Conservation (phyloP, 1,140 invertebrate genomes). For the Dendrolimus punctatus region DNA sequence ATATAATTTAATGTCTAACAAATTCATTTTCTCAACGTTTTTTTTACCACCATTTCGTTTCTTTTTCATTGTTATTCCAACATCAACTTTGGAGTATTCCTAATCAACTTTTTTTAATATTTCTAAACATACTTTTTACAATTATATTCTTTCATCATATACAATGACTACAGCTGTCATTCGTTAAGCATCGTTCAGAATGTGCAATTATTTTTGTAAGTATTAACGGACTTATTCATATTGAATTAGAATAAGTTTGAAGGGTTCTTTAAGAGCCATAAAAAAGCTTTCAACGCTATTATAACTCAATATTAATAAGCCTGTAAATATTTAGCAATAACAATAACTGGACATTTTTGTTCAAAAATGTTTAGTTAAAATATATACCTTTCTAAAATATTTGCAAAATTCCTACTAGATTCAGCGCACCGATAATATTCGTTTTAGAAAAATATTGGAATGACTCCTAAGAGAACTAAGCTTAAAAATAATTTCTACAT, state of each 20-base stretch:
- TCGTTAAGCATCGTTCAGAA: too few relatives aligned
- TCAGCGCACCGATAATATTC: constrained; percentile 40
- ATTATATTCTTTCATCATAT: constrained; percentile 28
- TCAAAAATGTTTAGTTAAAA: too few relatives aligned
- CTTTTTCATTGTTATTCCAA: constrained; percentile 44
- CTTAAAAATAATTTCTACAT: constrained; percentile 20
- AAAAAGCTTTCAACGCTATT: too few relatives aligned
- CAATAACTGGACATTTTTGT: too few relatives aligned
- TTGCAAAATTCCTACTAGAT: too few relatives aligned
- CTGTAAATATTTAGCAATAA: too few relatives aligned
- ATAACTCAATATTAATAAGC: too few relatives aligned
- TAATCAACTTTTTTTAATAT: constrained; percentile 62
- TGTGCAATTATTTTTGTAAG: too few relatives aligned
- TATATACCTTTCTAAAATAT: too few relatives aligned
- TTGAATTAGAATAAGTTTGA: too few relatives aligned
- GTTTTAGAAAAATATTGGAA: constrained; percentile 65
- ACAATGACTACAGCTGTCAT: constrained; percentile 38
- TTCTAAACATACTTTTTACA: constrained; percentile 67
- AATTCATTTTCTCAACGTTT: constrained; percentile 62
- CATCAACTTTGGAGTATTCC: constrained; percentile 57
- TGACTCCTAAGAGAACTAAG: constrained; percentile 39
- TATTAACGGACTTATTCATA: too few relatives aligned
- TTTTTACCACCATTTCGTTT: constrained; percentile 42
- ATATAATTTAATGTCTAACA: constrained; percentile 70
- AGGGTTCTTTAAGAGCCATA: too few relatives aligned